These are phyloP conservation scores for Drosophila silvestris DNA, from an alignment of 2,888 invertebrate genomes.

Conservation along the genomic window DNA sequence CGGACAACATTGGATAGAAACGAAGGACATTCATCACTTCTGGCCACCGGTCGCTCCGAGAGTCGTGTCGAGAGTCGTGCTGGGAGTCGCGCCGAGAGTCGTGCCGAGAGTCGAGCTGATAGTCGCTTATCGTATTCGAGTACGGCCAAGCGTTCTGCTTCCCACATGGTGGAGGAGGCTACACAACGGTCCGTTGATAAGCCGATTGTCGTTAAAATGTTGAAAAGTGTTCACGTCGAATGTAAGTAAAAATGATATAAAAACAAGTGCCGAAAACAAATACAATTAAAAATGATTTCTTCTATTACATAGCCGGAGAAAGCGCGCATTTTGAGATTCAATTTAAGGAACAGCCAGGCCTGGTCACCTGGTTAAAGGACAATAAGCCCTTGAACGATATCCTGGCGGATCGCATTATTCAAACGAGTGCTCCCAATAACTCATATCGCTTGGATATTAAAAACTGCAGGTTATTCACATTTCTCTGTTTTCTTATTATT, in stretches of 20 bases:
- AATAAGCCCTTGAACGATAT: conserved; percentile 92
- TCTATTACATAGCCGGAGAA: conserved; percentile 89
- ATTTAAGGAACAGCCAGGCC: conserved; percentile 88
- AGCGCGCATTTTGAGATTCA: conserved; percentile 93
- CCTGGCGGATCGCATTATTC: conserved; percentile 90
- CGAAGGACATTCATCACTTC: conserved; percentile 11
- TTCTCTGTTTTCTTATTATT: background rate
- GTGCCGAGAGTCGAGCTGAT: conserved; percentile 65
- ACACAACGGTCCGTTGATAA: conserved; percentile 86
- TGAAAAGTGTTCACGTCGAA: conserved; percentile 92
- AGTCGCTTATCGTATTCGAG: conserved; percentile 66
- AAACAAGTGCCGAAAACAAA: background rate
- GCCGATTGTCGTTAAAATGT: conserved; percentile 90
- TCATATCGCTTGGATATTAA: conserved; percentile 90
- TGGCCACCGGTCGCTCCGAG: conserved; percentile 7
- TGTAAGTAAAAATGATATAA: conserved; percentile 89
- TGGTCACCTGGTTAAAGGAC: conserved; percentile 94
- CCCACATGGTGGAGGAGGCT: conserved; percentile 59
- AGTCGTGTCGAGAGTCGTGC: conserved; percentile 10
- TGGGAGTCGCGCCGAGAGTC: conserved; percentile 56
- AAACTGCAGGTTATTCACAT: conserved; percentile 87
- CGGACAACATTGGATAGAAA: conserved; percentile 59
- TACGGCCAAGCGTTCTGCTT: conserved; percentile 49
- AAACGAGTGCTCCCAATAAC: conserved; percentile 87
- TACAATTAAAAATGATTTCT: background rate